Evolutionary conservation across 2,888 invertebrate genomes (phyloP), one percentile per base, ranked within the genome.

Genomic region (Mellilla xanthometata): DNA sequence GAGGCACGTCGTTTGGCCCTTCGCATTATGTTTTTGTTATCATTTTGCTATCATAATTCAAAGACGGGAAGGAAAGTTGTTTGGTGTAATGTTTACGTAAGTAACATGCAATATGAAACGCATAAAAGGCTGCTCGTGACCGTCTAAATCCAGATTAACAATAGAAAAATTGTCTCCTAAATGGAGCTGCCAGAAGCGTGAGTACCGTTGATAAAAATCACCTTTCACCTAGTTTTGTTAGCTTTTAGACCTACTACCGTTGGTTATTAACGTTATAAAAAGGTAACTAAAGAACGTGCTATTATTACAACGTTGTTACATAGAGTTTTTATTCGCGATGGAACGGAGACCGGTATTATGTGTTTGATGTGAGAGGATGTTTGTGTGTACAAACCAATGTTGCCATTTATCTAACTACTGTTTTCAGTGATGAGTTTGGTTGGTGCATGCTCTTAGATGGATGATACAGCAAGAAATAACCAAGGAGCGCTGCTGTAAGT

Each of bases 51-150:
- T 58, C 50, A 60, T 54, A 60, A 56, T 62, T 63, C 61, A 63
- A 60, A 65, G 66, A 59, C 58, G 64, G 66, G 65, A 70, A 71
- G 66, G 74, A 78, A 78, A 79, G 76, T 69, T 55, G 41, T 52
- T 62, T 65, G 62, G 65, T 69, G 69, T 65, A 72, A 76, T 60
- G 51, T 59, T 76, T 73, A 72, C 60, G 69, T 69, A 75, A 73
- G 19, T 28, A 60, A 56, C 24, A 12, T 12, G 48, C 36, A 39
- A 44, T 49, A 53, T 44, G 23, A 49, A 32, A 47, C 8, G 24
- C 19, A 54, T 49, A 53, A 53, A 49, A 48, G 49, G 39, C 33
- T 11, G 24, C 36, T 49, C 57, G 55, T 57, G 57, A 56, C 54
- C 41, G 24, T 26, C 41, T 46, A 40, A 48, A 52, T 53, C 56